Evolutionary conservation across 2,888 invertebrate species (phyloP).

Genomic region (Acanthococcus lagerstroemiae): DNA sequence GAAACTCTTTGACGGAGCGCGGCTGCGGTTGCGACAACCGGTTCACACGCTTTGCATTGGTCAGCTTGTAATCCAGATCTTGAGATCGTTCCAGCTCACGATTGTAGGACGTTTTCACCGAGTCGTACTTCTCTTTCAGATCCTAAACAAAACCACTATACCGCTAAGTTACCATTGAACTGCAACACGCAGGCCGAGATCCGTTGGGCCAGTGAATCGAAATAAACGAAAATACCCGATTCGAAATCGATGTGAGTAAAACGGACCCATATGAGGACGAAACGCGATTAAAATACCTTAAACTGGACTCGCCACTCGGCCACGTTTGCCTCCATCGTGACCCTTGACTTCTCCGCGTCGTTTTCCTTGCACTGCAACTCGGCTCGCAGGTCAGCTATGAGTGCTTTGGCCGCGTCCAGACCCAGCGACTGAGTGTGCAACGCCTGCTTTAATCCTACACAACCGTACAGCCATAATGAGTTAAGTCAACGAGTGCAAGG

Average conservation of each 20-base stretch:
- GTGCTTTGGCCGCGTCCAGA: constrained; percentile 49
- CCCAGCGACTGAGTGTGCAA: constrained; percentile 45
- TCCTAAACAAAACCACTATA: constrained; percentile 12
- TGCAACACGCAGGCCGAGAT: too few species aligned
- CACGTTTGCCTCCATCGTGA: too few species aligned
- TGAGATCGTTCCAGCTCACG: not conserved
- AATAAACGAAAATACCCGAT: not conserved
- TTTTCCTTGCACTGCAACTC: constrained; percentile 50
- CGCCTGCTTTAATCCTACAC: not conserved
- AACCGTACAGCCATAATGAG: too few species aligned
- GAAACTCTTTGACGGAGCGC: not conserved
- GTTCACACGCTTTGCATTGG: constrained; percentile 9
- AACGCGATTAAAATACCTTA: not conserved
- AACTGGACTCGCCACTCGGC: too few species aligned
- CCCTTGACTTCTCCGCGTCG: constrained; percentile 51
- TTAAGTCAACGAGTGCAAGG: too few species aligned
- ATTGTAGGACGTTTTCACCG: not conserved
- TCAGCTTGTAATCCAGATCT: constrained; percentile 3
- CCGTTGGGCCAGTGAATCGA: too few species aligned
- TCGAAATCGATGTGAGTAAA: not conserved
- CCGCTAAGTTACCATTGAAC: too few species aligned
- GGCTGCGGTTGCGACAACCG: not conserved
- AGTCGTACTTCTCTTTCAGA: not conserved
- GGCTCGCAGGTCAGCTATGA: constrained; percentile 51
- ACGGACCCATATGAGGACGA: not conserved